Evolutionary conservation across 2,888 invertebrate species (phyloP), one percentile per base, ranked within the genome.

Genomic region (Oligia fasciuncula): DNA sequence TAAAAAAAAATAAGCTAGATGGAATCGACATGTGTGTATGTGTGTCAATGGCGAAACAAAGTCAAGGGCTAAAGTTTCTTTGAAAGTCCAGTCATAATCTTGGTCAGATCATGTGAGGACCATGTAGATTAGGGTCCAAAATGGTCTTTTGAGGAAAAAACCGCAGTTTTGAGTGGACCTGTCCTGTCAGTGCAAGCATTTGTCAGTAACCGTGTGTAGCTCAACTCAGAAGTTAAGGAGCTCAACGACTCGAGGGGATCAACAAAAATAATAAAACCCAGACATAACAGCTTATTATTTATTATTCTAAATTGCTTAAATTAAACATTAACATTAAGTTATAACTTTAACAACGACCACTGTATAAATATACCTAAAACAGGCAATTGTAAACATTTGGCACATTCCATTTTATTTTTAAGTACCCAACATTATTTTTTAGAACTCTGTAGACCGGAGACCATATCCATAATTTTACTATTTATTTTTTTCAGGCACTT

Each of bases 381-480:
- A n/a, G 51, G 81, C 66, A 85, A 72, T 75, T 76, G 66, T 71
- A 79, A 51, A 80, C 57, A 78, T 89, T 89, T 89, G 88, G 89
- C 89, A 89, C 79, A 80, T 80, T 78, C 75, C 51, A 29, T 75
- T 73, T 84, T 82, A 79, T n/a, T 76, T 66, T 29, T 71, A 79
- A 77, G 75, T 83, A 87, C 60, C 71, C 71, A 62, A 63, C 3
- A 54, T 63, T 72, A 46, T 51, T 60, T 71, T 68, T 67, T n/a
- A 51, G 70, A 78, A 66, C 67, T 63, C 19, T 69, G 14, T 60
- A 62, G 29, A 73, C 43, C 54, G 35, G 35, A 62, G 6, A 76
- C 54, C n/a, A 19, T 1, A 46, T 29, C 0, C 17, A 5, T 35
- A 35, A 35, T 23, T 19, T 40, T 66, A 46, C 40, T 4, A 11